Evolutionary conservation across 64 coral and sea anemone genomes (phyloP).

Genomic region (Montipora efflorescens): DNA sequence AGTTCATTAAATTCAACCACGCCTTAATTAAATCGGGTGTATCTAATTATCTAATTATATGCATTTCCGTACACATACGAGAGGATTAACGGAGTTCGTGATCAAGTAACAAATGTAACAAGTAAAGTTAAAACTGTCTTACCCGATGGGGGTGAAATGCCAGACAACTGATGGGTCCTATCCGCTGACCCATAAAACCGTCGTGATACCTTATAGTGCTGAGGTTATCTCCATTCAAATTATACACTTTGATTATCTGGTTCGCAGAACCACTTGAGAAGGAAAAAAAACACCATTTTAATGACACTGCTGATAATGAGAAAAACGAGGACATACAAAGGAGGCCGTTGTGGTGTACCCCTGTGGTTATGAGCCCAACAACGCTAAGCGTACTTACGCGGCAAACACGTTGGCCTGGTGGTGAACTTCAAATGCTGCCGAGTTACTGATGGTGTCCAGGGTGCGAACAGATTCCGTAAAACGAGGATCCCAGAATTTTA

Average conservation of each 20-base stretch:
- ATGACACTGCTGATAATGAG: too few relatives aligned
- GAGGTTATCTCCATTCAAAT: constrained; percentile 72
- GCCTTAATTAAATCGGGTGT: too few relatives aligned
- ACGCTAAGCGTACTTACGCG: constrained; percentile 50
- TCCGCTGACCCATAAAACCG: constrained; percentile 99
- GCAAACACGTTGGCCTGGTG: constrained; percentile 91
- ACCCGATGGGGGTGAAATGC: constrained; percentile 98
- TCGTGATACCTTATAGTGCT: constrained; percentile 94
- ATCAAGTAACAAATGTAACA: not conserved
- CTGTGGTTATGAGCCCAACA: too few relatives aligned
- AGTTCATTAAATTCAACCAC: too few relatives aligned
- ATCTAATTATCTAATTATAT: too few relatives aligned
- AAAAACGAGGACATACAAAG: too few relatives aligned
- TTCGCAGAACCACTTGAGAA: constrained; percentile 87
- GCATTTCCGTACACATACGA: too few relatives aligned
- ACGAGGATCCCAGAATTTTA: constrained; percentile 96
- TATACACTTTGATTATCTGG: constrained; percentile 92
- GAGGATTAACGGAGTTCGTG: too few relatives aligned
- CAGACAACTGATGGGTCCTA: constrained; percentile 95
- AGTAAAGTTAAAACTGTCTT: not conserved
- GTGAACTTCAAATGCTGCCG: constrained; percentile 97
- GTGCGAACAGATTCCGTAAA: constrained; percentile 92
- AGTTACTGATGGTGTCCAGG: constrained; percentile 74
- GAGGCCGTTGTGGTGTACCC: too few relatives aligned
- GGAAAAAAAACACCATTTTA: not conserved